These are phyloP conservation scores for Folsomia manolachei DNA, from an alignment of 2,888 invertebrate genomes.

Conservation along the genomic window DNA sequence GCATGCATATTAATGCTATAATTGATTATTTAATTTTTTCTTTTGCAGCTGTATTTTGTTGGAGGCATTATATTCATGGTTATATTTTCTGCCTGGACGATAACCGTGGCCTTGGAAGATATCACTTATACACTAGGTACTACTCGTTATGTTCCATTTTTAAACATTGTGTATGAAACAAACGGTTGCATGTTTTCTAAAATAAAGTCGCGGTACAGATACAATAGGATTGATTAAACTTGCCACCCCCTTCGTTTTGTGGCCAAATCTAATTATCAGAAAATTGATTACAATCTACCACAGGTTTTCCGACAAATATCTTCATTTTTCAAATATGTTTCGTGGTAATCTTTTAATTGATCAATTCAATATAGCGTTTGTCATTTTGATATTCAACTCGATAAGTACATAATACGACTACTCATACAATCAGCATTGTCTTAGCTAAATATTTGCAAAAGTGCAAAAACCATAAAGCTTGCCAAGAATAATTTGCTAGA, in stretches of 20 bases:
- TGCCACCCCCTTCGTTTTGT: too few species aligned
- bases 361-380: too few species aligned
- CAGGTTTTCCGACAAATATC: too few species aligned
- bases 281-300: too few species aligned
- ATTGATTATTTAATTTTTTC: not conserved
- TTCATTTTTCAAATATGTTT: too few species aligned
- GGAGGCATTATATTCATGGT: slow-evolving; percentile 45
- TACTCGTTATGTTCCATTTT: not conserved
- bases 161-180: not conserved
- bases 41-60: slow-evolving; percentile 44
- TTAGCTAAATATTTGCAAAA: not conserved
- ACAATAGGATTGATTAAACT: too few species aligned
- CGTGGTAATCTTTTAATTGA: too few species aligned
- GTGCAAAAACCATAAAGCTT: not conserved
- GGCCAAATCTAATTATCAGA: too few species aligned
- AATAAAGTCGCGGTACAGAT: too few species aligned
- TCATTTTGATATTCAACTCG: too few species aligned
- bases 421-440: too few species aligned
- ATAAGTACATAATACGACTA: not conserved
- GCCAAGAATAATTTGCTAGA: not conserved
- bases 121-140: slow-evolving; percentile 38
- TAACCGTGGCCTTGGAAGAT: slow-evolving; percentile 45
- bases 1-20: not conserved
- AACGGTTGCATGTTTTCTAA: not conserved
- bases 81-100: slow-evolving; percentile 48